Conservation (phyloP, 2,888 invertebrate genomes). For the Syrphus vitripennis region DNA sequence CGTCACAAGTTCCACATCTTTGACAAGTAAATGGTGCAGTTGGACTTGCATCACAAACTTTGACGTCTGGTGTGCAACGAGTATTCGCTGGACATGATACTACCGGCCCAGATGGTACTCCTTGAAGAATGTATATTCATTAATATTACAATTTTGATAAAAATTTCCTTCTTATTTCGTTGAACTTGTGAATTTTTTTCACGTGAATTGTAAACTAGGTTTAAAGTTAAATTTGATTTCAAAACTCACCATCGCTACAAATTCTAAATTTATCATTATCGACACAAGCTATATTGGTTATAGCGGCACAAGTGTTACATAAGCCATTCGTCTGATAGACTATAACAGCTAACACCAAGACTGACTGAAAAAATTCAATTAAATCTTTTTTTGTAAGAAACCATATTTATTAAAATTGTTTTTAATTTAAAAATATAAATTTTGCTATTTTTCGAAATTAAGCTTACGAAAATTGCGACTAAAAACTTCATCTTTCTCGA, state of each 20-base stretch:
- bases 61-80: constrained; percentile 15
- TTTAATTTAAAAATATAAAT: no score
- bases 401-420: no score
- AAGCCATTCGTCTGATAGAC: neutral
- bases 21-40: neutral
- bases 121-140: neutral
- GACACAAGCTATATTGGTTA: constrained; percentile 46
- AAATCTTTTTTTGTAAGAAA: no score
- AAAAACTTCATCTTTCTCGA: neutral
- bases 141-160: no score
- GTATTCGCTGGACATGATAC: neutral
- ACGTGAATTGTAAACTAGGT: no score
- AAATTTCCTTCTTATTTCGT: no score
- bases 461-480: neutral
- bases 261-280: neutral
- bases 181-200: no score
- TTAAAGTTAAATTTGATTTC: no score
- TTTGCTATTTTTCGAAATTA: no score
- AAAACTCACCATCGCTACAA: constrained; percentile 17
- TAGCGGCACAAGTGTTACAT: no score
- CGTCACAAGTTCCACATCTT: constrained; percentile 1
- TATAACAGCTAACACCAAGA: neutral
- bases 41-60: neutral
- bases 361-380: constrained; percentile 19
- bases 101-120: neutral